Evolutionary conservation across 2,113 vertebrate species (phyloP), one percentile per base, ranked within the genome.

Genomic region (Callopanchax toddi): DNA sequence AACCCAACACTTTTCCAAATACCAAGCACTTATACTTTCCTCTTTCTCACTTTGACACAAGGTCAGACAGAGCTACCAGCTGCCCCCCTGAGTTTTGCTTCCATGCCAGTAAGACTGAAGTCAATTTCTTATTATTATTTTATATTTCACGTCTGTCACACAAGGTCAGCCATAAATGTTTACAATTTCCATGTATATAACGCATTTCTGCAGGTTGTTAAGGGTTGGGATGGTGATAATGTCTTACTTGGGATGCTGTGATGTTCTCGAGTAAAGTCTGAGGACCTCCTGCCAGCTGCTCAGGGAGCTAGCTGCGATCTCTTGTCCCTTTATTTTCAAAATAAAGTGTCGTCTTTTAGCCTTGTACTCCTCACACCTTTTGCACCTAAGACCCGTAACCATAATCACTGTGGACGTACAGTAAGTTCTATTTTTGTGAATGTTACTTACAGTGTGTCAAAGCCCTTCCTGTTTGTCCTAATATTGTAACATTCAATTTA

Each of bases 361-460:
- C 84, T 88, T 74, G 78, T 83, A 67, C 60, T 84, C 77, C 71
- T 83, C 85, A 90, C 89, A 86, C 79, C 78, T 89, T n/a, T 89
- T 90, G 85, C 86, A 91, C 90, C 90, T 86, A 88, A 91, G 80
- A 89, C 82, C 82, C 81, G 67, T 87, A 87, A 89, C 87, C 86
- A 89, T 89, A 75, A 91, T 91, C 91, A 92, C 90, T 91, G 91
- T 93, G 91, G 90, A 86, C 60, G 86, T 89, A 44, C 42, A 18
- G 42, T 44, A 82, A 89, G 76, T 67, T 89, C 76, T 89, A 84
- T 89, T 91, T 86, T 92, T 90, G 91, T 93, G 88, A 92, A 90
- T 91, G 91, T 92, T 80, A 74, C 83, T 88, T 89, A 91, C 89
- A 89, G 89, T 86, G 83, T 92, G 86, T 91, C 87, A 86, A 89